Conservation (phyloP, 2,888 invertebrate genomes). For the Aleiodes leptofemur region DNA sequence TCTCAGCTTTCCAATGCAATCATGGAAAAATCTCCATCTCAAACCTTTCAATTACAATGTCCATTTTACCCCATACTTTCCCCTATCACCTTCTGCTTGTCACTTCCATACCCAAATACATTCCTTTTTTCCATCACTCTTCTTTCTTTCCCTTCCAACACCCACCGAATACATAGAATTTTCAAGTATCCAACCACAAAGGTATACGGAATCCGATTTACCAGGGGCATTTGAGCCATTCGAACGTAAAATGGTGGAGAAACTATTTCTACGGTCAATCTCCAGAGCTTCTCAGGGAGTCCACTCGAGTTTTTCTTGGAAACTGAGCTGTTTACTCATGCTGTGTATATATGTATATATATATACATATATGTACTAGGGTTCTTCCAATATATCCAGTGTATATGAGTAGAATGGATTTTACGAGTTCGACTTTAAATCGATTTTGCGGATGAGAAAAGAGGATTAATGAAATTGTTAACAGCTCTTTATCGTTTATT, state of each 20-base stretch:
- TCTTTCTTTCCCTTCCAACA: too few relatives aligned
- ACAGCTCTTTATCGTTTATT: too few relatives aligned
- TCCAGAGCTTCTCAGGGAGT: conserved; percentile 39
- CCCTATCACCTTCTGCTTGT: neutral
- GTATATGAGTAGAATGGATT: neutral
- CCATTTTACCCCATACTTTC: too few relatives aligned
- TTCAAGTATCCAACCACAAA: conserved; percentile 11
- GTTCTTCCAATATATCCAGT: neutral
- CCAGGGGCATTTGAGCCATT: conserved; percentile 54
- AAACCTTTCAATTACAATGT: too few relatives aligned
- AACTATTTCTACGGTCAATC: conserved; percentile 62
- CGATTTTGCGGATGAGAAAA: too few relatives aligned
- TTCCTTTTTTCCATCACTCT: neutral
- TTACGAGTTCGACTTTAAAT: too few relatives aligned
- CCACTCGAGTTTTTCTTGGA: conserved; percentile 18
- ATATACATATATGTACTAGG: neutral
- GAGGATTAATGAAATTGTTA: too few relatives aligned
- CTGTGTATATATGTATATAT: neutral
- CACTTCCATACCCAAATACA: neutral
- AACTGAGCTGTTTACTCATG: conserved; percentile 13
- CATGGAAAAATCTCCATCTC: too few relatives aligned
- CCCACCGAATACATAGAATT: neutral
- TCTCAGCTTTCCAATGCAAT: too few relatives aligned
- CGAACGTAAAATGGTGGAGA: conserved; percentile 65
- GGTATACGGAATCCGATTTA: conserved; percentile 61